These are phyloP conservation scores for Poecilia picta DNA, from an alignment of 2,797 vertebrate genomes.

Conservation along the genomic window DNA sequence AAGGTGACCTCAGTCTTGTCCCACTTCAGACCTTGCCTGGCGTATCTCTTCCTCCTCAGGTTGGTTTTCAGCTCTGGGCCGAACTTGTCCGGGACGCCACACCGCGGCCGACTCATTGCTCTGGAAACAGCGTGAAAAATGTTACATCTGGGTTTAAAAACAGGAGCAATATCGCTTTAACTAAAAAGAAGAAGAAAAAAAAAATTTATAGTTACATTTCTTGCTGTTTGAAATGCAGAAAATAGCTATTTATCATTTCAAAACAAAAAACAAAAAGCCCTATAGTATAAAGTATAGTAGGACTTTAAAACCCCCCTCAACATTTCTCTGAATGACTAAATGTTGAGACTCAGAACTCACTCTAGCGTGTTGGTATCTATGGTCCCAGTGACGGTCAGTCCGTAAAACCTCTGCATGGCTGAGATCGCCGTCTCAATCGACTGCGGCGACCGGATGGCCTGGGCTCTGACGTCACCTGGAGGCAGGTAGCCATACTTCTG, in stretches of 20 bases:
- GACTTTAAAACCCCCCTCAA: background rate
- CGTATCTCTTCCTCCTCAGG: slow-evolving; percentile 89
- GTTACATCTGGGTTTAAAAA: background rate
- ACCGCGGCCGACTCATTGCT: slow-evolving; percentile 89
- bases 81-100: slow-evolving; percentile 92
- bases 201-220: background rate
- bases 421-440: slow-evolving; percentile 83
- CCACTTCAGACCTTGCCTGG: slow-evolving; percentile 92
- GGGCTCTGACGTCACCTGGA: slow-evolving; percentile 88
- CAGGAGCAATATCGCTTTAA: background rate
- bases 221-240: background rate
- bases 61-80: slow-evolving; percentile 90
- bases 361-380: slow-evolving; percentile 83
- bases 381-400: slow-evolving; percentile 85
- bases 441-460: slow-evolving; percentile 88
- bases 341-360: slow-evolving; percentile 75
- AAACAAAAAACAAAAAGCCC: background rate
- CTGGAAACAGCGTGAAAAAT: slow-evolving; percentile 63
- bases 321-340: background rate
- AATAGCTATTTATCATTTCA: background rate
- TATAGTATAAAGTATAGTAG: background rate
- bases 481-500: slow-evolving; percentile 94
- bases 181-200: background rate
- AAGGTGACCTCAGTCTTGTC: slow-evolving; percentile 89
- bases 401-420: slow-evolving; percentile 92